Evolutionary conservation across 2,888 invertebrate species (phyloP).

Genomic region (Allolobophora icterica): DNA sequence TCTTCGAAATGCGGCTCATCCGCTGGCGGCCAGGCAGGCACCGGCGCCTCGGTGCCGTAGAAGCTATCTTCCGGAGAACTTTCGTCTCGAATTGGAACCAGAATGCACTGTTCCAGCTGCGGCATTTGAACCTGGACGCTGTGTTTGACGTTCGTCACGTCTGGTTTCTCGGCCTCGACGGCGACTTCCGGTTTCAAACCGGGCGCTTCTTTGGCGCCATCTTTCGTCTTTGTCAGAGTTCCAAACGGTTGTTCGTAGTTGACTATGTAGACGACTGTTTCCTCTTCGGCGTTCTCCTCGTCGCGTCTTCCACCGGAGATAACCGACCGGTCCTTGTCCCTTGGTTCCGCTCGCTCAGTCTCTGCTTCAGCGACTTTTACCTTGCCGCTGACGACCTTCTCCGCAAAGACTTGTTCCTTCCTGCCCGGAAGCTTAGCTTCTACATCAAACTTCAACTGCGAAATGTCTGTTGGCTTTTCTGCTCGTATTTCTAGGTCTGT

Average conservation of each 20-base stretch:
- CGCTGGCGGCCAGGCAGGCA: not conserved
- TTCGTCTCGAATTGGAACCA: not conserved
- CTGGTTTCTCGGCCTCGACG: not conserved
- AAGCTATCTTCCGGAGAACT: conserved; percentile 70
- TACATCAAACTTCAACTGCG: not conserved
- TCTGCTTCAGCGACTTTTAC: not conserved
- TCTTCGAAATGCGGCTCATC: conserved; percentile 56
- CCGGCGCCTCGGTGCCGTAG: conserved; percentile 56
- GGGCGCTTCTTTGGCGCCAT: not conserved
- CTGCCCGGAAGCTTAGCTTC: conserved; percentile 20
- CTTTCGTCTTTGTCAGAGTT: not conserved
- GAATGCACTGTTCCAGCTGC: conserved; percentile 27
- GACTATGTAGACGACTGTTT: conserved; percentile 36
- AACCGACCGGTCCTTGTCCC: not conserved
- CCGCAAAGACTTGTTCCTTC: conserved; percentile 20
- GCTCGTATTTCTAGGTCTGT: not conserved
- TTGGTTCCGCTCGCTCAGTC: not conserved
- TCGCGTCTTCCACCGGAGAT: not conserved
- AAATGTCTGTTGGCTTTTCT: not conserved
- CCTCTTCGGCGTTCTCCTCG: not conserved
- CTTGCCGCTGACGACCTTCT: not conserved
- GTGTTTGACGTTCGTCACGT: not conserved
- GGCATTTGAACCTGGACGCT: not conserved
- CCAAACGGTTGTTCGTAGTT: conserved; percentile 28
- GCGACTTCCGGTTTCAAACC: not conserved